Conservation (phyloP, 2,888 invertebrate genomes). For the Caradrina clavipalpis region DNA sequence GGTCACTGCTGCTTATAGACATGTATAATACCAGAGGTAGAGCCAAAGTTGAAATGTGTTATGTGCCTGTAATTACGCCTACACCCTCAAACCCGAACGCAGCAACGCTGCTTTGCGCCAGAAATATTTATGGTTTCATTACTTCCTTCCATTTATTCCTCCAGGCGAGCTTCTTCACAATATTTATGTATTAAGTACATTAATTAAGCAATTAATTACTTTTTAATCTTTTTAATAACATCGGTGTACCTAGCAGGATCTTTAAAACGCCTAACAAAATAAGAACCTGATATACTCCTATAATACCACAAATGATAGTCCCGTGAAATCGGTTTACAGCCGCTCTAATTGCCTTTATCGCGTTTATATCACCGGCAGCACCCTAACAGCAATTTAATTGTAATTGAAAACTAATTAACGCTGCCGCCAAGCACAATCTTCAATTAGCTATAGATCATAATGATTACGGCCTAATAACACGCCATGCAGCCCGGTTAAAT, state of each 20-base stretch:
- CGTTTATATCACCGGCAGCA: constrained; percentile 67
- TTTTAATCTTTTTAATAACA: not conserved
- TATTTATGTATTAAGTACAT: too few species aligned
- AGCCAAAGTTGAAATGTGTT: too few species aligned
- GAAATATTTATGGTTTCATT: too few species aligned
- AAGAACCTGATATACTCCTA: constrained; percentile 56
- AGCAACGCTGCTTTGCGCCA: too few species aligned
- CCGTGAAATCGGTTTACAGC: constrained; percentile 70
- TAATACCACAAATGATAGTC: constrained; percentile 62
- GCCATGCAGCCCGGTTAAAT: constrained; percentile 54
- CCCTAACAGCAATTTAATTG: constrained; percentile 78
- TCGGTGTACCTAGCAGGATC: not conserved
- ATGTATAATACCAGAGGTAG: too few species aligned
- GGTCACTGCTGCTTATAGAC: too few species aligned
- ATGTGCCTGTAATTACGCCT: too few species aligned
- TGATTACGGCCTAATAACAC: constrained; percentile 66
- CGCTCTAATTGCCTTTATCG: constrained; percentile 77
- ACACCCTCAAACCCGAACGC: too few species aligned
- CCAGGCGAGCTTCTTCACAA: too few species aligned
- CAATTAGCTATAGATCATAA: constrained; percentile 78
- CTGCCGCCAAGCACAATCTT: constrained; percentile 70
- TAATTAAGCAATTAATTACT: not conserved
- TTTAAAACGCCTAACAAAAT: constrained; percentile 8
- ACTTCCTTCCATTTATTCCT: too few species aligned
- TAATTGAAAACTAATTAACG: constrained; percentile 81